These are phyloP conservation scores for Psilopsiagon aurifrons DNA, from an alignment of 2,113 vertebrate genomes.

Conservation along the genomic window DNA sequence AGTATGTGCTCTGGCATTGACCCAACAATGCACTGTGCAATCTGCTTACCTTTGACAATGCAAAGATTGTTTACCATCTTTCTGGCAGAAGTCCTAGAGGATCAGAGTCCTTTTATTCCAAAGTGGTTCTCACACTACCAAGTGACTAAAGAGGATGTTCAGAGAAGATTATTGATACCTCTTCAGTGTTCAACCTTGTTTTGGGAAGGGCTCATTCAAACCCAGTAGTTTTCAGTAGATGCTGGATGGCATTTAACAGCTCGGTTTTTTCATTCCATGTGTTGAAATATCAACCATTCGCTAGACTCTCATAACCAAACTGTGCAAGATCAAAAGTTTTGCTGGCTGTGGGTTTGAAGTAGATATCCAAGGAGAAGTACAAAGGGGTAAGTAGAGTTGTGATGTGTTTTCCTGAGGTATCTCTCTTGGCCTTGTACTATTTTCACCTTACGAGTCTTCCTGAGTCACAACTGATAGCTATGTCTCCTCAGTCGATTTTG, in stretches of 20 bases:
- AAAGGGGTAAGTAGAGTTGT: rapidly evolving
- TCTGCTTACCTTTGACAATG: background rate
- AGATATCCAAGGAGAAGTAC: background rate
- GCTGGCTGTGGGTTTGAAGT: background rate
- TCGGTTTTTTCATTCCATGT: background rate
- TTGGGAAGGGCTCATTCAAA: background rate
- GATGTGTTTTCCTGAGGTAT: background rate
- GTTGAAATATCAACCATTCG: background rate
- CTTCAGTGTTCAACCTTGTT: background rate
- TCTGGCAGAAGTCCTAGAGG: background rate
- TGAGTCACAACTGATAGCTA: background rate
- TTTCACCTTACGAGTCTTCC: background rate
- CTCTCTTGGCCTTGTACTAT: background rate
- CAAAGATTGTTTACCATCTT: background rate
- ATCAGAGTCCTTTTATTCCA: background rate
- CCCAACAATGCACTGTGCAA: background rate
- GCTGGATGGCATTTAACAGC: background rate
- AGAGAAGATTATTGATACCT: background rate
- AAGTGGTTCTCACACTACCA: background rate
- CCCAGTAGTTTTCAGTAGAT: background rate
- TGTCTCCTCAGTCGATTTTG: background rate
- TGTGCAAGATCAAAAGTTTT: background rate
- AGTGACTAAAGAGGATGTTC: background rate
- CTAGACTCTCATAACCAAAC: background rate
- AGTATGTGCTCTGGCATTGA: background rate